Evolutionary conservation across 1,140 invertebrate genomes (phyloP), one percentile per base, ranked within the genome.

Genomic region (Gonatopus flavifemur): DNA sequence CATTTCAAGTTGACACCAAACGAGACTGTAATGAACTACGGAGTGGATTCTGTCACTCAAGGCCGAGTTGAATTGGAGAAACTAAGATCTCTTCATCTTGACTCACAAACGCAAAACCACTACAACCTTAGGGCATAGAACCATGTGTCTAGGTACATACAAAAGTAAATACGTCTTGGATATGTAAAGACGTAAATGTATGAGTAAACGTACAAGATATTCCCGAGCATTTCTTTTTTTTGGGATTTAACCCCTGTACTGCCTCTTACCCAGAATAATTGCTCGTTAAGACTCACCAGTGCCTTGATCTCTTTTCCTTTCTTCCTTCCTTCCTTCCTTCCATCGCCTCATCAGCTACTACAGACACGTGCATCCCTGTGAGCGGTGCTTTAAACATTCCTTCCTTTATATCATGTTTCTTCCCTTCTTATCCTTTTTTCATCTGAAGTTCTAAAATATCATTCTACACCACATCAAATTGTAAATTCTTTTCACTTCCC

Each of bases 261-360:
- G 36, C 37, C 43, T 18, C 19, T 46, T 22, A 41, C 30, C 40
- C 53, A 56, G 53, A 62, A 60, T 62, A 62, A 60, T 59, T 62
- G 53, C 53, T 60, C 59, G 53, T 62, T 60, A 62, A 49, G 49
- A 25, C 33, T 31, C 24, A 18, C 20, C n/a, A 10, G 22, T 3
- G n/a, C 39, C 13, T 35, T 49, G 24, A 25, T 35, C 52, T 49
- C 35, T 56, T 39, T 31, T 32, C 33, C 31, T 31, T 40, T 9
- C 16, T 21, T 30, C 7, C 15, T 41, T 30, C 28, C 40, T 46
- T 18, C n/a, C 16, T 28, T 9, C 16, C 16, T 12, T 25, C 25
- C 16, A n/a, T 8, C 7, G 16, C 16, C 12, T 32, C 31, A 32
- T 32, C 6, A 28, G n/a, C n/a, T n/a, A n/a, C n/a, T n/a, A n/a